Conservation (phyloP, 64 coral and sea anemone species). For the Orbicella faveolata region DNA sequence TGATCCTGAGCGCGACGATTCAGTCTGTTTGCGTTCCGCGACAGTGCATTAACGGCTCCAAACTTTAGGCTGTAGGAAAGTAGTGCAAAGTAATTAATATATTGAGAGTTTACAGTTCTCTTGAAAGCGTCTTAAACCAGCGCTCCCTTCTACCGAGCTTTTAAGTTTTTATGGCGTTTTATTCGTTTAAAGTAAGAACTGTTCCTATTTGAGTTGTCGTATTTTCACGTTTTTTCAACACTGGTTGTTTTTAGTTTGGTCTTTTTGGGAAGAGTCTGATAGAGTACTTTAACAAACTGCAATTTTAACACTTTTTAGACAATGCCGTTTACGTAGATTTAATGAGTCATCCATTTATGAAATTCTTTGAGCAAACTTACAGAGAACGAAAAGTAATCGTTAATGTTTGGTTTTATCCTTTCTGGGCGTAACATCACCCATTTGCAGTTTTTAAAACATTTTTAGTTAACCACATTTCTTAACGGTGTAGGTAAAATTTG, state of each 20-base stretch:
- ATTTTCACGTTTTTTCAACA: not conserved
- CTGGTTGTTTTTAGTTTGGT: not conserved
- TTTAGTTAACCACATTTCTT: not conserved
- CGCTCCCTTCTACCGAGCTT: not conserved
- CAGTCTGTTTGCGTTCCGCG: no score
- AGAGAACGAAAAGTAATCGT: not conserved
- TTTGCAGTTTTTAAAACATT: constrained; percentile 18
- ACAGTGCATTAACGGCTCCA: not conserved
- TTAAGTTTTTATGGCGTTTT: not conserved
- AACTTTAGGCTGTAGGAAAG: not conserved
- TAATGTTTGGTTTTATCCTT: not conserved
- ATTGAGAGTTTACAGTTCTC: constrained; percentile 2
- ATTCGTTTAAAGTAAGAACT: no score
- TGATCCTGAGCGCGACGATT: not conserved
- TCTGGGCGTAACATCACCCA: not conserved
- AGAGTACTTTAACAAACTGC: no score
- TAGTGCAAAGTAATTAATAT: not conserved
- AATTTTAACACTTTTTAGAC: no score
- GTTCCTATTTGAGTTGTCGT: not conserved
- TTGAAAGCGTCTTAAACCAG: not conserved
- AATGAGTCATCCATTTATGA: not conserved
- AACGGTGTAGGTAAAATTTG: not conserved
- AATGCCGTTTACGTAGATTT: not conserved
- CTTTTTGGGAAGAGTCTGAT: not conserved
- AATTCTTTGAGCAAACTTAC: not conserved